Base-by-base conservation (phyloP, 2,888 invertebrate species). In the Protophormia terraenovae region DNA sequence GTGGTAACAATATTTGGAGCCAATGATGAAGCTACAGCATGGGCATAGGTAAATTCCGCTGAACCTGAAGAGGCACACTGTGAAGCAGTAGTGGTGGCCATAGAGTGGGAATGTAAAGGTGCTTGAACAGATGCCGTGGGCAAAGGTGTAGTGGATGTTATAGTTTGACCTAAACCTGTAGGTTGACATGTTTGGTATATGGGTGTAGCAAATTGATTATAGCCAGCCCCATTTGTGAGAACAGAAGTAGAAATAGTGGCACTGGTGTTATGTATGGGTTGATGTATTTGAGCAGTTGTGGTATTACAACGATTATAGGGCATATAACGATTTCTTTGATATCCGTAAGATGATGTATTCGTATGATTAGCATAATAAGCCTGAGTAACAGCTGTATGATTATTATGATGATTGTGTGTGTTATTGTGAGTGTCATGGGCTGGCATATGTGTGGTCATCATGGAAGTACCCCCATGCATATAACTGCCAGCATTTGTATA, bases 251-350 rank as follows among this genome's bases (percentile, higher is more conserved):
- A 24, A 16, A 79, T 75, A n/a, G n/a, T n/a, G n/a, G 67, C 12
- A 47, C 75, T 66, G 50, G 78, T 50, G 19, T 83, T 55, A 78
- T 86, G 72, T 50, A 72, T 27, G 10, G 84, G 75, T 50, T 66
- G 67, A 38, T 84, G 81, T 22, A 60, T 58, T 32, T 19, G 86
- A 82, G 27, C 64, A 22, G 22, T 80, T 41, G 87, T 53, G 35
- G 77, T 80, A 47, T 77, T 87, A 32, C 67, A 87, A 5, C 90
- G 90, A 84, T 89, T 92, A 72, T 92, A 92, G 8, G 92, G 92
- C 89, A 90, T 90, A 64, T 92, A 92, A n/a, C 92, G 91, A 82
- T 90, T 91, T 45, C 91, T 89, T 84, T 89, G 89, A 55, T 89
- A 91, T 78, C 89, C 69, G 27, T 78, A 72, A 16, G 71, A 67